A percentile compares a stretch with the other conserved stretches of the same genome.
Evolutionary conservation across 2,797 vertebrate genomes (phyloP).

Genomic region (Holocentrus rufus): DNA sequence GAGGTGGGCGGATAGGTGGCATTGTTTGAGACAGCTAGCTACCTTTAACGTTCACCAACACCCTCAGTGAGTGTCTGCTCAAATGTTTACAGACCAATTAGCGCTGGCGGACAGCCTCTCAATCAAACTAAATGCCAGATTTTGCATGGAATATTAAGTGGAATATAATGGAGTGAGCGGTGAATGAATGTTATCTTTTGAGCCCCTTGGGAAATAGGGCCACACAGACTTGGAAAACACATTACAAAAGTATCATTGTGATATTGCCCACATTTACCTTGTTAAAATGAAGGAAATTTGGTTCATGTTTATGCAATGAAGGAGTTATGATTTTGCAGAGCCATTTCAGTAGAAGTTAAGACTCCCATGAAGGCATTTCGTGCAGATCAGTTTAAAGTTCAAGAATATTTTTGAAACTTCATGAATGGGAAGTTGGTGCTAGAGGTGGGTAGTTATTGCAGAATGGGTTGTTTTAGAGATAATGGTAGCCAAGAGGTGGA

Average conservation of each 20-base stretch:
- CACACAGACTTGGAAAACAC: constrained; percentile 3
- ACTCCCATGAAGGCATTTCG: too few species aligned
- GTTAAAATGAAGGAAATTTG: not conserved
- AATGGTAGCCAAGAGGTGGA: too few species aligned
- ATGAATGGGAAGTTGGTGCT: constrained; percentile 1
- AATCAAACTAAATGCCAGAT: constrained; percentile 75
- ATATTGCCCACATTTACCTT: not conserved
- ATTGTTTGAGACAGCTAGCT: constrained; percentile 58
- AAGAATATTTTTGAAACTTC: not conserved
- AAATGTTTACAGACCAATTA: constrained; percentile 79
- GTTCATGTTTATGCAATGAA: too few species aligned
- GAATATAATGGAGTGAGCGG: constrained; percentile 54
- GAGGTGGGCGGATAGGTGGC: constrained; percentile 15
- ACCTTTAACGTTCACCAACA: constrained; percentile 60
- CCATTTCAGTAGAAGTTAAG: too few species aligned
- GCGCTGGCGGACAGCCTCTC: constrained; percentile 61
- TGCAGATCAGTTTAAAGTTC: too few species aligned
- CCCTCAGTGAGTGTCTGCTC: constrained; percentile 56
- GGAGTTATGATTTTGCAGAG: too few species aligned
- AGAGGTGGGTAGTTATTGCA: not conserved
- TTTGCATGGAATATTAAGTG: constrained; percentile 74
- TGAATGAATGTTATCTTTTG: constrained; percentile 55
- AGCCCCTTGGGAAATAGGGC: constrained; percentile 29
- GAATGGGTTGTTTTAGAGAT: not conserved
- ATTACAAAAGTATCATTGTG: not conserved